Evolutionary conservation across 2,113 vertebrate genomes (phyloP).

Genomic region (Cacatua alba): DNA sequence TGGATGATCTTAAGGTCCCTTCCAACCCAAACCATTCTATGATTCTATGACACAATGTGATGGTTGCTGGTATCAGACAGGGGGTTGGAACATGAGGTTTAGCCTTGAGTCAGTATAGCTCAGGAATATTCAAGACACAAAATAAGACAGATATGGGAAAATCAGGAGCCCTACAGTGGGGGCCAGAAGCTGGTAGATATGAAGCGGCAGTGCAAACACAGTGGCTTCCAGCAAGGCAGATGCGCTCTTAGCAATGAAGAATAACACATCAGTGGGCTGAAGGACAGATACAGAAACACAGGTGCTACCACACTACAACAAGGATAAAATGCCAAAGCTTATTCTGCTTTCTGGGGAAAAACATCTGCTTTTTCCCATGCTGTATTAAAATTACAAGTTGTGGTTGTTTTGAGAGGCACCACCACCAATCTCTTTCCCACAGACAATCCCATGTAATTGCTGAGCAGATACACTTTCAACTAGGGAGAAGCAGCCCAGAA

Average conservation of each 20-base stretch:
- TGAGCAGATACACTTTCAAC: neutral
- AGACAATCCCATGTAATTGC: neutral
- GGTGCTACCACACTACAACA: neutral
- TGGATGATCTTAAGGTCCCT: neutral
- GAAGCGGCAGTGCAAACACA: neutral
- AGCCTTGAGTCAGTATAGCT: rapidly evolving
- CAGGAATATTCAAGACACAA: neutral
- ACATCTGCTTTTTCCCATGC: neutral
- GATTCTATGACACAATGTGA: neutral
- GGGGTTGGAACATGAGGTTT: neutral
- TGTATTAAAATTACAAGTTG: neutral
- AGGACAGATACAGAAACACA: neutral
- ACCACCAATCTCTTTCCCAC: neutral
- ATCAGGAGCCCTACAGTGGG: neutral
- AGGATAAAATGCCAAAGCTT: neutral
- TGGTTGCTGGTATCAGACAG: neutral
- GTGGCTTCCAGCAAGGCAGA: neutral
- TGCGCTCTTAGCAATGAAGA: neutral
- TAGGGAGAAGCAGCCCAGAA: neutral
- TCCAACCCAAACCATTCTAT: neutral
- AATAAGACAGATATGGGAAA: neutral
- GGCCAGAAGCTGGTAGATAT: neutral
- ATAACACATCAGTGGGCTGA: rapidly evolving
- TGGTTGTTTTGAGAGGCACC: neutral
- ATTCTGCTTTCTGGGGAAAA: neutral